These are phyloP conservation scores for Rotaria socialis DNA, from an alignment of 2,888 invertebrate species.

Conservation along the genomic window DNA sequence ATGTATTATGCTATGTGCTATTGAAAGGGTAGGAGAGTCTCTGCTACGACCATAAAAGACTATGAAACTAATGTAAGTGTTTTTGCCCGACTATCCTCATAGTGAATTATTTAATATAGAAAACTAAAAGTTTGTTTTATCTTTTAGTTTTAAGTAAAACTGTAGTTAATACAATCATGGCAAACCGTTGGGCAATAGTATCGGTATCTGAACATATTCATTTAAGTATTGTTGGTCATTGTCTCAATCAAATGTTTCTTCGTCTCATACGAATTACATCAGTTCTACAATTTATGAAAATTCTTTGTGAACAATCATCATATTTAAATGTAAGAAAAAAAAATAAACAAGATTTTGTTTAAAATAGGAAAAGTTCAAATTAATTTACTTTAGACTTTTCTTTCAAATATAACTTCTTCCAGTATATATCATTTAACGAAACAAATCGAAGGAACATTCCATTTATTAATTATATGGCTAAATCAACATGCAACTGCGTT, in stretches of 20 bases:
- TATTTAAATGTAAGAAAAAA: neutral
- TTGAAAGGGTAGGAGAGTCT: too few species aligned
- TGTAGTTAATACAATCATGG: neutral
- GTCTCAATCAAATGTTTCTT: constrained; percentile 28
- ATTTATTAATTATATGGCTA: neutral
- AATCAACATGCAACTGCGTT: constrained; percentile 3
- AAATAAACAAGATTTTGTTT: neutral
- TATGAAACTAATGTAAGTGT: too few species aligned
- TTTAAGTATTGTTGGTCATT: neutral
- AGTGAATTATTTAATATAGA: too few species aligned
- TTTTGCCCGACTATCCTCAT: too few species aligned
- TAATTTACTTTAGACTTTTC: neutral
- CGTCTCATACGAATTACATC: neutral
- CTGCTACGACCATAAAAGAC: too few species aligned
- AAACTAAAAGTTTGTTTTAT: neutral
- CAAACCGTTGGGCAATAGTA: neutral
- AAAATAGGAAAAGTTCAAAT: neutral
- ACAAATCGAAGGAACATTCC: neutral
- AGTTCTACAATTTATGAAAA: neutral
- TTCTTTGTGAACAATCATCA: neutral
- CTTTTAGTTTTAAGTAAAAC: constrained; percentile 12
- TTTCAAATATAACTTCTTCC: neutral
- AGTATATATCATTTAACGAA: neutral
- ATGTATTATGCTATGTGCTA: too few species aligned
- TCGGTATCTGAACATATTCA: neutral